These are phyloP conservation scores for Carpatolechia fugitivella DNA, from an alignment of 2,888 invertebrate genomes.

Conservation along the genomic window DNA sequence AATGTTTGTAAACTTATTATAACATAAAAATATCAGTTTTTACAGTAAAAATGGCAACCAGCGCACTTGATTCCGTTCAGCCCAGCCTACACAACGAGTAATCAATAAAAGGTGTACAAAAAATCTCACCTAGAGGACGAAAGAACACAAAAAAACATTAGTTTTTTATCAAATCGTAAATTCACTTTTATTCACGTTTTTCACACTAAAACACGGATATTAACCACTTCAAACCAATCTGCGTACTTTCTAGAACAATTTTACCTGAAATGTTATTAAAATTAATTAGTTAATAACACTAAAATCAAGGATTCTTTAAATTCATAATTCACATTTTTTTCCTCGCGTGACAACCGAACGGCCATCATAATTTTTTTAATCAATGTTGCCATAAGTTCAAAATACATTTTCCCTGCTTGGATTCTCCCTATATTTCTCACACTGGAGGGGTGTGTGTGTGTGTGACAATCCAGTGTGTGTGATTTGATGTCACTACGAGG, in stretches of 20 bases:
- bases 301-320: constrained; percentile 37
- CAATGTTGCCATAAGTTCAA: constrained; percentile 37
- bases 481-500: no score
- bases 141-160: constrained; percentile 45
- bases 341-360: constrained; percentile 46
- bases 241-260: constrained; percentile 18
- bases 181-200: constrained; percentile 20
- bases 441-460: no score
- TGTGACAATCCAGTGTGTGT: no score
- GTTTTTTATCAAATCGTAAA: constrained; percentile 42
- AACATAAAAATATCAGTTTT: not conserved
- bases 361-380: constrained; percentile 37
- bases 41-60: not conserved
- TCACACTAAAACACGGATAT: constrained; percentile 14
- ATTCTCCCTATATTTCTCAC: no score
- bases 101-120: constrained; percentile 19
- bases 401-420: constrained; percentile 20
- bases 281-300: constrained; percentile 30
- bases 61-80: not conserved
- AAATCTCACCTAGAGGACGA: constrained; percentile 18
- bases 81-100: constrained; percentile 1
- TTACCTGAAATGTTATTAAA: constrained; percentile 14
- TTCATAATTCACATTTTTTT: constrained; percentile 48
- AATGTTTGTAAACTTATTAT: not conserved
- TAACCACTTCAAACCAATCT: constrained; percentile 11